Conservation (phyloP, 2,888 invertebrate genomes). For the Papilio gigon region DNA sequence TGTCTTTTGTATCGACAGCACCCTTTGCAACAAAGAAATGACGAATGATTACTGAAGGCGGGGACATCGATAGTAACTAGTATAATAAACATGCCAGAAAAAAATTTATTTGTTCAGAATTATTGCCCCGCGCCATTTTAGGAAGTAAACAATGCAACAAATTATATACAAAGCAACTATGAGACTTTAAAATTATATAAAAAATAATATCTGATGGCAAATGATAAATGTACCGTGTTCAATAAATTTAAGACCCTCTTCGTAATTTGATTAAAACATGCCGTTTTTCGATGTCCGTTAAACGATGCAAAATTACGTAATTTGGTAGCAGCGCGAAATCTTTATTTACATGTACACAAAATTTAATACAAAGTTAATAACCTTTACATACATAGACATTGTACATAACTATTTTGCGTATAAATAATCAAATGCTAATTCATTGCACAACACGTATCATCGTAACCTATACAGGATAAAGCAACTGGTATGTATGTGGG, state of each 20-base stretch:
- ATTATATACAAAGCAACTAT: background rate
- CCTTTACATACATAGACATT: background rate
- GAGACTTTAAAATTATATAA: no score
- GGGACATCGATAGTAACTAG: conserved; percentile 49
- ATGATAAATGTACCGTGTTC: background rate
- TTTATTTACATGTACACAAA: background rate
- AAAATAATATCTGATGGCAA: background rate
- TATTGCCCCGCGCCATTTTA: conserved; percentile 14
- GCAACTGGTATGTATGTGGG: background rate
- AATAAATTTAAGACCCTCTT: background rate
- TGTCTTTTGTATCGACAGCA: conserved; percentile 61
- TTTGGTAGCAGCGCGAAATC: background rate
- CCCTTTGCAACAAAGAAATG: conserved; percentile 60
- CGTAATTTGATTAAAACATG: background rate
- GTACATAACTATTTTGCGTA: background rate
- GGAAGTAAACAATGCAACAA: background rate
- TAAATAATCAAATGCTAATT: background rate
- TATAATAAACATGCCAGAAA: conserved; percentile 48
- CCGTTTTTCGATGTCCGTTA: background rate
- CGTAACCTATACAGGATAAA: background rate
- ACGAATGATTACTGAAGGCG: conserved; percentile 54
- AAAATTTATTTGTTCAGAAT: conserved; percentile 17
- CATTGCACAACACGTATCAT: background rate
- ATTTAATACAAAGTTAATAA: background rate
- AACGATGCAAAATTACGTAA: background rate